Conservation (phyloP, 1,140 invertebrate genomes). For the Pseudomyrmex cubaensis region DNA sequence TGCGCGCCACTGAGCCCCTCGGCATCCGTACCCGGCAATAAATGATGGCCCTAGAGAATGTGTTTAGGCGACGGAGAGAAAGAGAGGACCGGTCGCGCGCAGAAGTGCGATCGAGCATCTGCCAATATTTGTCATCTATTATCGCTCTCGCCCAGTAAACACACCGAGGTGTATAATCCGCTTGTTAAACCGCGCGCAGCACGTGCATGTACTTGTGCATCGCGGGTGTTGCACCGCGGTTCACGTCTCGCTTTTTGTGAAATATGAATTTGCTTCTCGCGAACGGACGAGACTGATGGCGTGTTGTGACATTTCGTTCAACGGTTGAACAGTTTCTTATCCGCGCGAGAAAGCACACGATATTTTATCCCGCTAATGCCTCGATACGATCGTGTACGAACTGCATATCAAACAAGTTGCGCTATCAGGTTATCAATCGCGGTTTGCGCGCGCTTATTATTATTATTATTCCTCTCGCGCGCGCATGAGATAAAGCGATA, state of each 20-base stretch:
- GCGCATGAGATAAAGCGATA: slow-evolving; percentile 25
- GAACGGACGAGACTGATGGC: neutral
- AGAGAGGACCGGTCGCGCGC: slow-evolving; percentile 23
- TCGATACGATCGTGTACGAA: slow-evolving; percentile 36
- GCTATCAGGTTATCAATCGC: slow-evolving; percentile 45
- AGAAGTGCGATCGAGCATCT: slow-evolving; percentile 80
- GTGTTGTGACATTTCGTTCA: neutral
- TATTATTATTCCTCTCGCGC: neutral
- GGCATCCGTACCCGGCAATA: slow-evolving; percentile 43
- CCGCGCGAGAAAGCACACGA: too few relatives aligned
- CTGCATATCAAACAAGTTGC: neutral
- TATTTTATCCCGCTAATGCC: neutral
- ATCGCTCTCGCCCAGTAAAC: slow-evolving; percentile 81
- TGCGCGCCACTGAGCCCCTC: slow-evolving; percentile 56
- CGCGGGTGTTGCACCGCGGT: neutral
- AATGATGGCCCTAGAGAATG: slow-evolving; percentile 47
- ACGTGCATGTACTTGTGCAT: slow-evolving; percentile 43
- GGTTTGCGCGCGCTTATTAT: slow-evolving; percentile 19
- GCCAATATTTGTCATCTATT: slow-evolving; percentile 86
- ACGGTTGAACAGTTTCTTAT: neutral
- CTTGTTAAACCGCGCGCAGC: slow-evolving; percentile 71
- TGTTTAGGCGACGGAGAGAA: slow-evolving; percentile 38
- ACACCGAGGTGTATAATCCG: slow-evolving; percentile 77
- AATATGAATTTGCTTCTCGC: slow-evolving; percentile 27
- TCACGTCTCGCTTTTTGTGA: slow-evolving; percentile 4